Percentiles rank a stretch among this genome's conserved stretches.
Conservation (phyloP, 2,113 vertebrate species). For the Leptobrachium ailaonicum region DNA sequence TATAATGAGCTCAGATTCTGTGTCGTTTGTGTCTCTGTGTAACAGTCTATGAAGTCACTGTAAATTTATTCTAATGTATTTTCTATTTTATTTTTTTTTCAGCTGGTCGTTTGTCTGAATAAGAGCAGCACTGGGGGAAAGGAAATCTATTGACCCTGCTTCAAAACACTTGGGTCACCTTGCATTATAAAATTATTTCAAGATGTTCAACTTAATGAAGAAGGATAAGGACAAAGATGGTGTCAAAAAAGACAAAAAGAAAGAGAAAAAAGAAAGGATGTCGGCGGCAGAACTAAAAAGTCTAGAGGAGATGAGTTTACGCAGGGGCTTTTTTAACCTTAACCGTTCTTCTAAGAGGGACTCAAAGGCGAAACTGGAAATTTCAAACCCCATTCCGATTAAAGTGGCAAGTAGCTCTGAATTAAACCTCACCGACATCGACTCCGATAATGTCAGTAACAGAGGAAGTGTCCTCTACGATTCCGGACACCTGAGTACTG, state of each 20-base stretch:
- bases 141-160: not conserved
- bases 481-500: conserved; percentile 70
- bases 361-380: conserved; percentile 81
- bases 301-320: conserved; percentile 91
- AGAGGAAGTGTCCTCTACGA: conserved; percentile 75
- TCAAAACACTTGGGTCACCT: not conserved
- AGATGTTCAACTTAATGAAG: conserved; percentile 89
- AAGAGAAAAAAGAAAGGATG: conserved; percentile 95
- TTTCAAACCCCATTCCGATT: conserved; percentile 92
- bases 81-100: conserved; percentile 23
- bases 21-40: not conserved
- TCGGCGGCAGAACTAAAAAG: conserved; percentile 88
- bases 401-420: conserved; percentile 85
- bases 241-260: conserved; percentile 84
- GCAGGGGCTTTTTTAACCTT: conserved; percentile 90
- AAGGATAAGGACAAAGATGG: conserved; percentile 86
- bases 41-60: conserved; percentile 17
- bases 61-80: too few species aligned
- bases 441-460: conserved; percentile 71
- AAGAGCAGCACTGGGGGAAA: conserved; percentile 8
- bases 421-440: conserved; percentile 78
- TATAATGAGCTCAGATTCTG: not conserved
- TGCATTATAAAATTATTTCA: conserved; percentile 21
- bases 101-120: conserved; percentile 38
- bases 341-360: conserved; percentile 87